These are phyloP conservation scores for Spheniscus mendiculus DNA, from an alignment of 2,113 vertebrate species.

Conservation along the genomic window DNA sequence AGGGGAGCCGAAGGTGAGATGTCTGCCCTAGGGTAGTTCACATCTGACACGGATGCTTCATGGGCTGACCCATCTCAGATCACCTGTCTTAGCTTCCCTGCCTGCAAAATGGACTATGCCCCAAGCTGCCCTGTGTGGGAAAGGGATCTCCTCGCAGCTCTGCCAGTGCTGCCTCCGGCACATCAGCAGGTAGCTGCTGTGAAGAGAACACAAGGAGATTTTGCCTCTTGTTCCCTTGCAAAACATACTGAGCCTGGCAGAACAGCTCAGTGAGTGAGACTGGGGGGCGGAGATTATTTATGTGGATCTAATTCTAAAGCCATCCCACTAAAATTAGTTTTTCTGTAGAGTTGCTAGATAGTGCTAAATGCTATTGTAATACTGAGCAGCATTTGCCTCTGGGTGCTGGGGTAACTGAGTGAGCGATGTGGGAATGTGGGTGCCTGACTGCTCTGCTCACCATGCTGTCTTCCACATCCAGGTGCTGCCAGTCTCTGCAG, in stretches of 20 bases:
- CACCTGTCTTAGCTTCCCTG: not conserved
- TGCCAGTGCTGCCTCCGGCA: not conserved
- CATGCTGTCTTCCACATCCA: not conserved
- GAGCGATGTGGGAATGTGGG: not conserved
- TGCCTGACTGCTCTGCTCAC: not conserved
- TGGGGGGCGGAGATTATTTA: not conserved
- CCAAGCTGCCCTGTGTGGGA: not conserved
- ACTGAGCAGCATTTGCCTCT: not conserved
- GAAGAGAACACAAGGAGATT: not conserved
- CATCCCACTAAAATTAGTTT: not conserved
- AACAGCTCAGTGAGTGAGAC: not conserved
- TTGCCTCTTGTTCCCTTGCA: not conserved
- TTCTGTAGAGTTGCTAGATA: not conserved
- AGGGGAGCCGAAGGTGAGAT: not conserved
- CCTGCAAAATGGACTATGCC: not conserved
- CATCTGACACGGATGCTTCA: not conserved
- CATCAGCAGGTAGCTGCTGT: not conserved
- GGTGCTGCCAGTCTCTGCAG: constrained; percentile 81
- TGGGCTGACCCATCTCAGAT: not conserved
- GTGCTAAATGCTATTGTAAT: not conserved
- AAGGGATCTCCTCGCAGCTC: not conserved
- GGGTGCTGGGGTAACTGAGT: not conserved
- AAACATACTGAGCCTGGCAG: not conserved
- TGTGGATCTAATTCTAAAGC: not conserved
- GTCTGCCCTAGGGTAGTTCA: not conserved